These are phyloP conservation scores for Solenodon paradoxus DNA, from an alignment of 2,113 vertebrate species.

Conservation along the genomic window DNA sequence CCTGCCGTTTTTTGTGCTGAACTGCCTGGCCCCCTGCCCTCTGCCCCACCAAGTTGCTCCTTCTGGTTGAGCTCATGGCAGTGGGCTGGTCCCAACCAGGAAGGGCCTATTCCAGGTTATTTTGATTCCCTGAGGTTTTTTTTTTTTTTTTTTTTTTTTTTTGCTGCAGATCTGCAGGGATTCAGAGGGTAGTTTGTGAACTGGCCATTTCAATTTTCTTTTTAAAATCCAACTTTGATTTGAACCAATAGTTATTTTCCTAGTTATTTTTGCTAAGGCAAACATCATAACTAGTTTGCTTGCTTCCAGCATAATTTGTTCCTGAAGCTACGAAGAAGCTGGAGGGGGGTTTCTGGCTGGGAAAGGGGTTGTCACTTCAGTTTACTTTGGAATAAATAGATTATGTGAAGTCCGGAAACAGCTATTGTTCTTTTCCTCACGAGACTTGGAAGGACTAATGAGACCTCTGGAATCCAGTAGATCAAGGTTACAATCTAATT, in stretches of 20 bases:
- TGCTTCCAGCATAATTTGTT: slow-evolving; percentile 1
- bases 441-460: neutral
- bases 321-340: neutral
- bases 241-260: neutral
- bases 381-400: neutral
- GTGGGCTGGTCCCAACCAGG: neutral
- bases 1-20: neutral
- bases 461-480: neutral
- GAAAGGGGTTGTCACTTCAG: neutral
- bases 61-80: neutral
- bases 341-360: neutral
- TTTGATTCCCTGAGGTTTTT: neutral
- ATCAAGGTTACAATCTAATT: neutral
- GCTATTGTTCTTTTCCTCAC: neutral
- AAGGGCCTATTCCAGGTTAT: neutral
- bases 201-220: neutral
- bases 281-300: neutral
- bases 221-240: neutral
- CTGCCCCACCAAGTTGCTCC: neutral
- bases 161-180: neutral
- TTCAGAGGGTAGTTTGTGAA: neutral
- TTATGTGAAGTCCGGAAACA: neutral
- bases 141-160: too few relatives aligned
- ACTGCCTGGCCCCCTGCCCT: neutral
- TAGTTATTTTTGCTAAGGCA: neutral